phyloP scores from a whole-genome alignment of 1,140 invertebrate genomes.

The Scylla paramamosain region DNA sequence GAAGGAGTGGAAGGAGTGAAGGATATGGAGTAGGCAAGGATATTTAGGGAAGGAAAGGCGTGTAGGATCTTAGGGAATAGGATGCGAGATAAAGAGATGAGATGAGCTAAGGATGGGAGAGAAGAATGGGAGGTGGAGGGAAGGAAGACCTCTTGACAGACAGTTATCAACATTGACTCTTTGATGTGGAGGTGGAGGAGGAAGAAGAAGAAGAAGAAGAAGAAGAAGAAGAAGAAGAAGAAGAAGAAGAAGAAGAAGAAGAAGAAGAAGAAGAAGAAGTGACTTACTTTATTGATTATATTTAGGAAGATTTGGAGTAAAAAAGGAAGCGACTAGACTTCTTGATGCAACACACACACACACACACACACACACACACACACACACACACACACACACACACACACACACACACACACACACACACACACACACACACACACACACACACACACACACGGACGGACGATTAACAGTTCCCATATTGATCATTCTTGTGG shows the following conservation, averaged over 20 bases:
- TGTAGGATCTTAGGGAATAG: too few species aligned
- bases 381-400: constrained; percentile 18
- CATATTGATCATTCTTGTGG: not conserved
- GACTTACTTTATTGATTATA: not conserved
- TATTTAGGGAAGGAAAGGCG: too few species aligned
- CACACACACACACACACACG: not conserved
- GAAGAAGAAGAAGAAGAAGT: not conserved
- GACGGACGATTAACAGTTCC: not conserved
- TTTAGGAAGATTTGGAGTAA: not conserved
- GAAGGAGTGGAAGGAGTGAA: too few species aligned
- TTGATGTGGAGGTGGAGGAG: not conserved
- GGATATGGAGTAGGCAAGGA: too few species aligned
- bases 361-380: too few species aligned
- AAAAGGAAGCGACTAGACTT: not conserved
- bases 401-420: constrained; percentile 11
- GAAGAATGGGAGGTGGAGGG: not conserved
- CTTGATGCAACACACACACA: not conserved
- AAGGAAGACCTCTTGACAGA: not conserved
- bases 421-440: constrained; percentile 18
- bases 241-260: not conserved
- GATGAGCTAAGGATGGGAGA: too few species aligned
- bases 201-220: too few species aligned
- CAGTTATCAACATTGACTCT: not conserved
- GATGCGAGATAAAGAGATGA: too few species aligned
- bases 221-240: too few species aligned